Percentiles rank a stretch among this genome's conserved stretches.
Evolutionary conservation across 2,113 vertebrate species (phyloP).

Genomic region (Austrofundulus limnaeus): DNA sequence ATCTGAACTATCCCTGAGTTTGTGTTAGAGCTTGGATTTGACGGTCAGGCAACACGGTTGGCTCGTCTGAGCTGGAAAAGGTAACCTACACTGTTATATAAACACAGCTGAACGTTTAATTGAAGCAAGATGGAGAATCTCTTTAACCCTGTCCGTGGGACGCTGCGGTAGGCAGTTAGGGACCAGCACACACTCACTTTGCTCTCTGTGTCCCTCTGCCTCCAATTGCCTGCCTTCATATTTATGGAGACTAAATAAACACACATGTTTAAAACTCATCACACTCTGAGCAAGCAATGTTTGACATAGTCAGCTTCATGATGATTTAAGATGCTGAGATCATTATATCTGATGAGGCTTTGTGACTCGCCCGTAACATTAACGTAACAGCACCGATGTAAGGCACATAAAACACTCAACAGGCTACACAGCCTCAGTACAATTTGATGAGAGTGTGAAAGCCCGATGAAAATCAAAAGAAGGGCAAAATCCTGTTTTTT

Average conservation of each 20-base stretch:
- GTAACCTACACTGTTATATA: constrained; percentile 61
- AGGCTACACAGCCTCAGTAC: constrained; percentile 19
- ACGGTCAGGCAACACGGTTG: constrained; percentile 34
- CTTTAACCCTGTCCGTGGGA: constrained; percentile 56
- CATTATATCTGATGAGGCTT: constrained; percentile 38
- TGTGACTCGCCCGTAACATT: constrained; percentile 36
- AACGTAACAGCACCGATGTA: constrained; percentile 28
- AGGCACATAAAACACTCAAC: constrained; percentile 25
- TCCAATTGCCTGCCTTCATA: constrained; percentile 45
- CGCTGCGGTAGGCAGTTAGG: constrained; percentile 61
- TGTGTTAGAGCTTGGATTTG: constrained; percentile 37
- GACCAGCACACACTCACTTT: constrained; percentile 37
- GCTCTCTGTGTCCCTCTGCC: constrained; percentile 32
- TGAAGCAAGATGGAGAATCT: constrained; percentile 73
- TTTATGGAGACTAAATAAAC: constrained; percentile 63
- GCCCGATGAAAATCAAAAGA: constrained; percentile 46
- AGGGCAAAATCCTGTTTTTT: constrained; percentile 28
- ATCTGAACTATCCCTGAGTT: background rate
- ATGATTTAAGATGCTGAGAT: constrained; percentile 63
- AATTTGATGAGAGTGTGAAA: constrained; percentile 33
- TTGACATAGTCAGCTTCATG: constrained; percentile 28
- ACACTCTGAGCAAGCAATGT: constrained; percentile 31
- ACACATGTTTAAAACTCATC: constrained; percentile 43
- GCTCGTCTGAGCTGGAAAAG: constrained; percentile 44
- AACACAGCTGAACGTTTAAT: constrained; percentile 63